Percentiles rank a stretch among this genome's conserved stretches.
Evolutionary conservation across 2,113 vertebrate genomes (phyloP).

Genomic region (Neopipo cinnamomea): DNA sequence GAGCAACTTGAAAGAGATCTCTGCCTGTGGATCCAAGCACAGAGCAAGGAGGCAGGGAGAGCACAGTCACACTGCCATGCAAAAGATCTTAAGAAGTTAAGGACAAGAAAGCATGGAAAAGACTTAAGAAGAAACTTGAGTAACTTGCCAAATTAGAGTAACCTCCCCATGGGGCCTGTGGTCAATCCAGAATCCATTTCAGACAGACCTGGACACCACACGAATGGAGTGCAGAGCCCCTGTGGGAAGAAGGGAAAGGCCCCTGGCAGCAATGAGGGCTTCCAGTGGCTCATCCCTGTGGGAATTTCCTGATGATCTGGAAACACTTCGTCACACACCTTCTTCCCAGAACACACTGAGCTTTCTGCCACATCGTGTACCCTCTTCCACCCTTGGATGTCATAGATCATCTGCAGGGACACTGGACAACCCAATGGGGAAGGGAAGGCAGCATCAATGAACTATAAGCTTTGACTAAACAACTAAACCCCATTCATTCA

Average conservation of each 20-base stretch:
- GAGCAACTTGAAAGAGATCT: not conserved
- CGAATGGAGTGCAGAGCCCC: not conserved
- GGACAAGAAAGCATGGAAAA: not conserved
- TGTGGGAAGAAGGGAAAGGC: not conserved
- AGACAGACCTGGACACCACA: not conserved
- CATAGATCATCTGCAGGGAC: not conserved
- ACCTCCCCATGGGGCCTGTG: not conserved
- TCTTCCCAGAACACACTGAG: rapidly evolving
- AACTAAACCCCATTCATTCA: not conserved
- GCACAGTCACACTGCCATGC: not conserved
- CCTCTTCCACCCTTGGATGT: not conserved
- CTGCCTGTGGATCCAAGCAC: not conserved
- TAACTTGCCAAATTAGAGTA: not conserved
- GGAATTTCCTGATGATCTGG: not conserved
- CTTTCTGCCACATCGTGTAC: not conserved
- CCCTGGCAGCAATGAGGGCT: rapidly evolving
- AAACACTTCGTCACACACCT: not conserved
- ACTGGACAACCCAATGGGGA: not conserved
- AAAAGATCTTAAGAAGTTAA: not conserved
- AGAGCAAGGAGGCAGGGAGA: not conserved
- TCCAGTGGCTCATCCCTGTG: not conserved
- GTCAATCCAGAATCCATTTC: not conserved
- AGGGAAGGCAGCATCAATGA: not conserved
- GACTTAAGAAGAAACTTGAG: not conserved
- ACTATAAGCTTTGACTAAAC: not conserved